Conservation (phyloP, 2,888 invertebrate species). For the Mechanitis messenoides region DNA sequence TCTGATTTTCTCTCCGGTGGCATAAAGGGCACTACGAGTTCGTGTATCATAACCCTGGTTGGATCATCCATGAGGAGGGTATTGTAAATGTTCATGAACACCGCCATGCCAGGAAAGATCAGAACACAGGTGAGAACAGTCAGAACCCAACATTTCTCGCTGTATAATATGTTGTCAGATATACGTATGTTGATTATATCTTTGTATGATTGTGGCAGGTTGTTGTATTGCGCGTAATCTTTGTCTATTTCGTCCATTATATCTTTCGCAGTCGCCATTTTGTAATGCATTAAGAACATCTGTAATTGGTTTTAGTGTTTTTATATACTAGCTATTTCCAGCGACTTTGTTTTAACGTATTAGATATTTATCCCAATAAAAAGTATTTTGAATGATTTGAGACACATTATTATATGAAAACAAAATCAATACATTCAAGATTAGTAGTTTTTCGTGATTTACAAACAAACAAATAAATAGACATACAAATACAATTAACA, state of each 20-base stretch:
- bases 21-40: constrained; percentile 40
- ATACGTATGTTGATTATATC: constrained; percentile 31
- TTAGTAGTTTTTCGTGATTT: too few species aligned
- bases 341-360: constrained; percentile 7
- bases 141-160: constrained; percentile 43
- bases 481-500: too few species aligned
- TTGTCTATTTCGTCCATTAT: constrained; percentile 43
- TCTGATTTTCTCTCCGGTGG: constrained; percentile 38
- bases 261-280: constrained; percentile 27
- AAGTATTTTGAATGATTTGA: too few species aligned
- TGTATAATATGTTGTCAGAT: constrained; percentile 35
- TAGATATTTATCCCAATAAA: too few species aligned
- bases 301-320: constrained; percentile 35
- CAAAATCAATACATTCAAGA: too few species aligned
- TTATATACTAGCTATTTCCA: too few species aligned
- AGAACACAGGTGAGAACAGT: constrained; percentile 35
- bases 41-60: constrained; percentile 49
- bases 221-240: constrained; percentile 41
- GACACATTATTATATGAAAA: too few species aligned
- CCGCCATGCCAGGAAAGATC: constrained; percentile 45
- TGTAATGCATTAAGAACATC: constrained; percentile 43
- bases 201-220: constrained; percentile 29
- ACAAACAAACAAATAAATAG: too few species aligned
- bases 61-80: constrained; percentile 36
- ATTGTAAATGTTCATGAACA: constrained; percentile 37